Evolutionary conservation across 2,888 invertebrate genomes (phyloP).

Genomic region (Pyrochroa serraticornis): DNA sequence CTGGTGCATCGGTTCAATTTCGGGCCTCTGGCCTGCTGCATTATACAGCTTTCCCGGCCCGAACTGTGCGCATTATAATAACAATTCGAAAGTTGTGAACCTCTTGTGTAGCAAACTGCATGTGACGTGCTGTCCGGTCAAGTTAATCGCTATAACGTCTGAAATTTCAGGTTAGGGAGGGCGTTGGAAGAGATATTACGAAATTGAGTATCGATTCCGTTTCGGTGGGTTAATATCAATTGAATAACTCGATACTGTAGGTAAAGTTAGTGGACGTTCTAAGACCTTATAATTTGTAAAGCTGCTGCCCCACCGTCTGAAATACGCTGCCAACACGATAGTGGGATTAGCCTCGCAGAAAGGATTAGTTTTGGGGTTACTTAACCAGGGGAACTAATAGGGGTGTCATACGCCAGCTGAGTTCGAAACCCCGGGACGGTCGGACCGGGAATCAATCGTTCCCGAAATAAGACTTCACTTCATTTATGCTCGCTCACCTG

Average conservation of each 20-base stretch:
- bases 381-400: constrained; percentile 22
- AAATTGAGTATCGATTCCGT: too few species aligned
- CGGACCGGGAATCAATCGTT: constrained; percentile 12
- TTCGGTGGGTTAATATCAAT: constrained; percentile 6
- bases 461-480: constrained; percentile 12
- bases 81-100: too few species aligned
- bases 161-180: too few species aligned
- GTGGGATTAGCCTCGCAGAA: constrained; percentile 24
- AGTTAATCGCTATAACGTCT: too few species aligned
- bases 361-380: constrained; percentile 30
- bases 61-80: too few species aligned
- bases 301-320: constrained; percentile 14
- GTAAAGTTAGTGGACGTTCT: constrained; percentile 20
- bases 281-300: constrained; percentile 29
- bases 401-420: constrained; percentile 18
- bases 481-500: constrained; percentile 15
- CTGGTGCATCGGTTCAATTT: too few species aligned
- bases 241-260: constrained; percentile 8
- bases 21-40: too few species aligned
- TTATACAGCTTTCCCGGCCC: too few species aligned
- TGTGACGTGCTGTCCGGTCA: too few species aligned
- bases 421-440: constrained; percentile 3
- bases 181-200: too few species aligned
- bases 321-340: constrained; percentile 13
- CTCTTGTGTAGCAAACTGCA: too few species aligned